Evolutionary conservation across 2,113 vertebrate species (phyloP).

Genomic region (Corvus hawaiiensis): DNA sequence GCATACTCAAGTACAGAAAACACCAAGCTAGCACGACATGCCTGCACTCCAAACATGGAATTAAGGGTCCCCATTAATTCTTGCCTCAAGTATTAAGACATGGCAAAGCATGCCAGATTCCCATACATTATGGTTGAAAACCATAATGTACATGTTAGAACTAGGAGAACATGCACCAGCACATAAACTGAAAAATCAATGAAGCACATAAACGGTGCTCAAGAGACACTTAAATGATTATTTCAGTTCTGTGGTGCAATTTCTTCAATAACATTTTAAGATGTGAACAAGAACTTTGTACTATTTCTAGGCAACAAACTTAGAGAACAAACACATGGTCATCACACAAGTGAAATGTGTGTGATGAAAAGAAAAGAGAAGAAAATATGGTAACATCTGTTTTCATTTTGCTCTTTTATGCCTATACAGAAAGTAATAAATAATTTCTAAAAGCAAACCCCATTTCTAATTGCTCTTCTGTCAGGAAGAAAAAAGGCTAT

Average conservation of each 20-base stretch:
- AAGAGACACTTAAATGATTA: not conserved
- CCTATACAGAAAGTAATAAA: not conserved
- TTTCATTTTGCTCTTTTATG: not conserved
- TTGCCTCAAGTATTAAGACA: accelerated
- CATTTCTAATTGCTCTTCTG: not conserved
- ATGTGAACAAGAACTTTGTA: not conserved
- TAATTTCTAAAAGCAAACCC: not conserved
- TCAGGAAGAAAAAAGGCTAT: not conserved
- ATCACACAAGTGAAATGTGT: not conserved
- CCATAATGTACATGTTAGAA: not conserved
- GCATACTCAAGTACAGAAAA: not conserved
- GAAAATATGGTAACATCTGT: not conserved
- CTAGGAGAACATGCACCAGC: not conserved
- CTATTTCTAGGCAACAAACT: not conserved
- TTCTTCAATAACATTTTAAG: not conserved
- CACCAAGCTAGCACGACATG: not conserved
- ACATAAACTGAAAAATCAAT: not conserved
- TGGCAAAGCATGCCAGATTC: not conserved
- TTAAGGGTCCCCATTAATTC: not conserved
- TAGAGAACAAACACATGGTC: not conserved
- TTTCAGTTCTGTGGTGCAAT: not conserved
- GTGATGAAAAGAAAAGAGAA: not conserved
- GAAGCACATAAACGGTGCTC: not conserved
- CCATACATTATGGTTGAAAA: not conserved
- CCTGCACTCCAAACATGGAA: not conserved